Percentiles rank a stretch among this genome's conserved stretches.
These are phyloP conservation scores for Ericerus pela DNA, from an alignment of 1,140 invertebrate genomes.

Conservation along the genomic window DNA sequence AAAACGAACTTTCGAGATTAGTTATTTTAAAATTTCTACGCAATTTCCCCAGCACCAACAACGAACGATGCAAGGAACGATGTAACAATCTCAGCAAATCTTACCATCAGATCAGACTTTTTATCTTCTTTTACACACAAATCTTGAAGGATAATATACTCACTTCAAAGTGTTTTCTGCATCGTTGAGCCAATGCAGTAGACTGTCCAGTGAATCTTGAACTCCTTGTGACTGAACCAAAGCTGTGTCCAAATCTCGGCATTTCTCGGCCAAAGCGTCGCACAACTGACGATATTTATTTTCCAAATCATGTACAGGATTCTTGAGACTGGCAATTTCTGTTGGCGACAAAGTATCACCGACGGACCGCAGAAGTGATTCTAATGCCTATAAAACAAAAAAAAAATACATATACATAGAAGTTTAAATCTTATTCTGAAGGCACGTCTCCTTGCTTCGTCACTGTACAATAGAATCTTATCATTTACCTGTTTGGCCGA, in stretches of 20 bases:
- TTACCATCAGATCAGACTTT: too few relatives aligned
- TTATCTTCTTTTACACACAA: too few relatives aligned
- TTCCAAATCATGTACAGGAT: conserved; percentile 58
- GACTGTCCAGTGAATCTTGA: conserved; percentile 74
- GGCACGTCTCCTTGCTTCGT: not conserved
- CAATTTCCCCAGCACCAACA: too few relatives aligned
- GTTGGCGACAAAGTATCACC: conserved; percentile 51
- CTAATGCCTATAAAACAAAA: conserved; percentile 9
- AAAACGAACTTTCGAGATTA: too few relatives aligned
- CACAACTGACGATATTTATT: conserved; percentile 60
- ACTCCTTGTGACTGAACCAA: conserved; percentile 87
- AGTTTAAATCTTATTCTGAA: not conserved
- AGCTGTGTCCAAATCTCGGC: conserved; percentile 70
- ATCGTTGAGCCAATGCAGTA: conserved; percentile 68
- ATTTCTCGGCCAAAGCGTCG: conserved; percentile 56
- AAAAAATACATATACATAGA: not conserved
- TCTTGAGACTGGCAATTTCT: conserved; percentile 60
- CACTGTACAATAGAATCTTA: conserved; percentile 22
- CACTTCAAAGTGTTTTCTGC: conserved; percentile 68
- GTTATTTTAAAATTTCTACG: too few relatives aligned
- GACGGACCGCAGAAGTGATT: conserved; percentile 17
- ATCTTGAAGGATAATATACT: too few relatives aligned
- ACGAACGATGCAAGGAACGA: too few relatives aligned
- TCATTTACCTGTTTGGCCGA: conserved; percentile 44
- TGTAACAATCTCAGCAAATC: too few relatives aligned